Evolutionary conservation across 2,113 vertebrate genomes (phyloP).

Genomic region (Aix galericulata): DNA sequence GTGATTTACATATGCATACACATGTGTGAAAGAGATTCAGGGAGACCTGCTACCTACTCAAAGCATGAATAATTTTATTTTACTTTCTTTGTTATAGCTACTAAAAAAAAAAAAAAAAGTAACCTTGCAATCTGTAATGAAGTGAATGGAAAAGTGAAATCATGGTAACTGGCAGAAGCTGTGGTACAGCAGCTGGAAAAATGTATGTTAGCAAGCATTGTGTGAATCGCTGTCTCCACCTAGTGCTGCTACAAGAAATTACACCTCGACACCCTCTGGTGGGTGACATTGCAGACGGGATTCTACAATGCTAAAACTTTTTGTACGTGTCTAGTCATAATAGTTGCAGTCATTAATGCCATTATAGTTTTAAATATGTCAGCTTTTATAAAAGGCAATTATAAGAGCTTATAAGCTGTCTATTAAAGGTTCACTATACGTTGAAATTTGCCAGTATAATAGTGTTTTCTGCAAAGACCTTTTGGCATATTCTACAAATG

Average conservation of each 20-base stretch:
- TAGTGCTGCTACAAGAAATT: slow-evolving; percentile 73
- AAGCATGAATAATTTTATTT: slow-evolving; percentile 11
- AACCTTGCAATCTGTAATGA: background rate
- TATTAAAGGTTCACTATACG: slow-evolving; percentile 20
- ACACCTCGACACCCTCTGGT: background rate
- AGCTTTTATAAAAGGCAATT: slow-evolving; percentile 12
- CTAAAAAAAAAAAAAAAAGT: background rate
- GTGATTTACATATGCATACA: background rate
- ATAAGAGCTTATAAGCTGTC: slow-evolving; percentile 31
- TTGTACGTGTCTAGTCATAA: background rate
- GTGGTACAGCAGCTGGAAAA: background rate
- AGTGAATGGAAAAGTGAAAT: background rate
- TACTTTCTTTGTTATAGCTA: background rate
- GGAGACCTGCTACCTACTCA: background rate
- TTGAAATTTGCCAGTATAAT: slow-evolving; percentile 18
- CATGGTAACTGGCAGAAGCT: background rate
- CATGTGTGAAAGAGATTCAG: background rate
- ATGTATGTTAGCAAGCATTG: background rate
- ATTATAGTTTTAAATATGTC: background rate
- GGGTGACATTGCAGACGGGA: background rate
- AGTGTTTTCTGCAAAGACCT: slow-evolving; percentile 7
- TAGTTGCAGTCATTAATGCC: background rate
- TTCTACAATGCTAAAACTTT: background rate
- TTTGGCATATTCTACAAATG: background rate
- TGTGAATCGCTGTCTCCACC: slow-evolving; percentile 79